phyloP scores from a whole-genome alignment of 2,888 invertebrate species.

The Caenorhabditis angaria region DNA sequence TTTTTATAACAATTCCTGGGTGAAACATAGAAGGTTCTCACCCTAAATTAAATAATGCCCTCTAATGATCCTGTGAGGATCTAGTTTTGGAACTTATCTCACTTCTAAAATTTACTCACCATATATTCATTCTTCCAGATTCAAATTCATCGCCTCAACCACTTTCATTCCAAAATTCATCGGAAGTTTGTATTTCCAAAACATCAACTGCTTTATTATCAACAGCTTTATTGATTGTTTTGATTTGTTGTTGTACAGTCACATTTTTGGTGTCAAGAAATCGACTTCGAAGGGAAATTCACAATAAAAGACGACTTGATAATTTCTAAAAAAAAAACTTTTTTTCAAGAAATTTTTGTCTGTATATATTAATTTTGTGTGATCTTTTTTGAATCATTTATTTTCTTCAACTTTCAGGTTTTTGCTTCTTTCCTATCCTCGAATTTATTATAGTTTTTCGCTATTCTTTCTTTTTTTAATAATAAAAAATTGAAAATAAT shows the following conservation, averaged over 20 bases:
- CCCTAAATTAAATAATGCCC: too few species aligned
- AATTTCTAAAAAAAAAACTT: conserved; percentile 3
- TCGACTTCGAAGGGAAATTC: conserved; percentile 1
- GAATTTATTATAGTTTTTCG: too few species aligned
- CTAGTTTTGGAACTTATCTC: neutral
- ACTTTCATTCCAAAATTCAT: conserved; percentile 28
- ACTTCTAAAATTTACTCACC: neutral
- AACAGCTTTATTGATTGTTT: conserved; percentile 23
- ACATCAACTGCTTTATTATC: conserved; percentile 27
- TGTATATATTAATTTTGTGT: conserved; percentile 1
- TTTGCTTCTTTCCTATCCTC: too few species aligned
- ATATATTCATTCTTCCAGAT: conserved; percentile 13
- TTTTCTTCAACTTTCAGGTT: too few species aligned
- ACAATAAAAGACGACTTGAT: neutral
- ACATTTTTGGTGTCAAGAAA: conserved; percentile 32
- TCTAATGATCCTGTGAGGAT: too few species aligned
- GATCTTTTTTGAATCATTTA: too few species aligned
- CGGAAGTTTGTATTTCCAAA: conserved; percentile 40
- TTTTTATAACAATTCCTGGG: too few species aligned
- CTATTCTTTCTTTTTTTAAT: too few species aligned
- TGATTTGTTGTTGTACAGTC: conserved; percentile 23
- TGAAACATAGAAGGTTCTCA: too few species aligned
- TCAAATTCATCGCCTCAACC: conserved; percentile 35
- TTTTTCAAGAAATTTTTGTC: neutral
- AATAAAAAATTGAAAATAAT: too few species aligned